Conservation (phyloP, 2,888 invertebrate species). For the Acleris literana region DNA sequence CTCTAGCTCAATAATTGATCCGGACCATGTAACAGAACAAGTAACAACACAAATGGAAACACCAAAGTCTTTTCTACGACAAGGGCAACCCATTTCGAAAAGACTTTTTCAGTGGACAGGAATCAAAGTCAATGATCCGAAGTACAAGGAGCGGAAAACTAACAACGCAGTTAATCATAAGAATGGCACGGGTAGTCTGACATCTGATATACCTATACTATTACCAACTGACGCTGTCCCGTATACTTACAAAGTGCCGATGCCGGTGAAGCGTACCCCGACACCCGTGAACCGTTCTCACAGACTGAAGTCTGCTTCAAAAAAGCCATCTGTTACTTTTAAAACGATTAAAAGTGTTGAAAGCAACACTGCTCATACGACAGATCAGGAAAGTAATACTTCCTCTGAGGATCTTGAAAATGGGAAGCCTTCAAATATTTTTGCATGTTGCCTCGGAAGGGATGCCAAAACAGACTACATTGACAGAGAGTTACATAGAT, state of each 20-base stretch:
- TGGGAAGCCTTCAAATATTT: conserved; percentile 41
- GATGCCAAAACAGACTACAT: conserved; percentile 37
- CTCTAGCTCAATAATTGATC: background rate
- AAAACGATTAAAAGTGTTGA: background rate
- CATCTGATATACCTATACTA: background rate
- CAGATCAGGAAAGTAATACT: background rate
- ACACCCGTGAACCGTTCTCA: background rate
- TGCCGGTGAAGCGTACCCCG: background rate
- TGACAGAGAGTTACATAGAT: too few species aligned
- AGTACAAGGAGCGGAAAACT: background rate
- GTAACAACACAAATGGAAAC: background rate
- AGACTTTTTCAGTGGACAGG: conserved; percentile 5
- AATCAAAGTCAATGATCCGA: background rate
- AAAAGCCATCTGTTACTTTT: background rate
- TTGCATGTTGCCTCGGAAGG: conserved; percentile 49
- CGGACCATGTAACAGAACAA: background rate
- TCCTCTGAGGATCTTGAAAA: background rate
- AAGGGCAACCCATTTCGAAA: conserved; percentile 4
- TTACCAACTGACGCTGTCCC: background rate
- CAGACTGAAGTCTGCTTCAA: background rate
- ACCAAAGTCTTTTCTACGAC: background rate
- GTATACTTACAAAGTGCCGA: background rate
- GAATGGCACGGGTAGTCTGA: background rate
- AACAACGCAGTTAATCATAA: background rate
- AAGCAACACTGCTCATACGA: background rate